Evolutionary conservation across 2,888 invertebrate genomes (phyloP).

Genomic region (Ennomos fuscantarius): DNA sequence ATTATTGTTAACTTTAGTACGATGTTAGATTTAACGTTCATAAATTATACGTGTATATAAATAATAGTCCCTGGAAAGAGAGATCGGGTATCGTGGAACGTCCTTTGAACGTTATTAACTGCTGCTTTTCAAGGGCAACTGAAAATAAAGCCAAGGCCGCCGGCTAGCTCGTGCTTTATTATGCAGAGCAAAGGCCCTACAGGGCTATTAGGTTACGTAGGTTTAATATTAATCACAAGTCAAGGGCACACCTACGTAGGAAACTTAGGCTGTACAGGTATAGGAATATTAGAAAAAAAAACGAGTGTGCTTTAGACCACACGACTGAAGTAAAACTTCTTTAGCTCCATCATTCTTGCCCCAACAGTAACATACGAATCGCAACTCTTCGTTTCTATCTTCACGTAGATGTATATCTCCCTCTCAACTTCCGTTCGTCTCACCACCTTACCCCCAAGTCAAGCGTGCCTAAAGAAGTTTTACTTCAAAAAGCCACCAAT

Average conservation of each 20-base stretch:
- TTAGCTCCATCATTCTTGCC: too few species aligned
- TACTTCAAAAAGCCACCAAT: too few species aligned
- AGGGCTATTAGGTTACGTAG: slow-evolving; percentile 38
- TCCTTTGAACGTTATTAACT: slow-evolving; percentile 24
- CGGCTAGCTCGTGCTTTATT: slow-evolving; percentile 34
- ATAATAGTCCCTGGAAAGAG: neutral
- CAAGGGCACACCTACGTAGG: slow-evolving; percentile 40
- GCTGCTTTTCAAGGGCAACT: slow-evolving; percentile 34
- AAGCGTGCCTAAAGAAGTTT: too few species aligned
- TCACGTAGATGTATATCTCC: too few species aligned
- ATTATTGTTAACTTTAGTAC: neutral
- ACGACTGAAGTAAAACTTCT: too few species aligned
- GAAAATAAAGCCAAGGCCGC: slow-evolving; percentile 38
- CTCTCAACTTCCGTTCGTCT: too few species aligned
- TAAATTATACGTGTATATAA: neutral
- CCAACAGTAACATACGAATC: too few species aligned
- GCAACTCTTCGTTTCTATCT: too few species aligned
- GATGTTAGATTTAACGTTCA: neutral
- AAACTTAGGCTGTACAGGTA: slow-evolving; percentile 13
- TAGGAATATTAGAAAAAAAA: neutral
- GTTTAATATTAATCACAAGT: slow-evolving; percentile 40
- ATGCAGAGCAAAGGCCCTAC: slow-evolving; percentile 36
- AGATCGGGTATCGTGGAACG: slow-evolving; percentile 12
- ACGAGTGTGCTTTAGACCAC: too few species aligned
- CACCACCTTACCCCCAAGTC: too few species aligned